Conservation (phyloP, 2,888 invertebrate species). For the Cantharis rufa region DNA sequence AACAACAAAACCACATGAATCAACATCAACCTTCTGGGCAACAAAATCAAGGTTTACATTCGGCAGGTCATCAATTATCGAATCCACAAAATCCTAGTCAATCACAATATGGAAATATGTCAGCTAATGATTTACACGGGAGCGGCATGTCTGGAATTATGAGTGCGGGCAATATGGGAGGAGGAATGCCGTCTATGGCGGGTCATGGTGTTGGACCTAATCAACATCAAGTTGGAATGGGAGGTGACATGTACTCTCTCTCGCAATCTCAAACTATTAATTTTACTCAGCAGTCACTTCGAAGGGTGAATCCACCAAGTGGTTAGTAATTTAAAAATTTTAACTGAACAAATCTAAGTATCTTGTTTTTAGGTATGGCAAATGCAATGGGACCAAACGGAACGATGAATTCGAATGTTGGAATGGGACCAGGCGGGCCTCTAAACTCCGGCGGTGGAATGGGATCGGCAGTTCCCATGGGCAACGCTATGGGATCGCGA, state of each 20-base stretch:
- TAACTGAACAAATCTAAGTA: background rate
- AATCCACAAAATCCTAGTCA: slow-evolving; percentile 28
- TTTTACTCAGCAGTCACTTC: slow-evolving; percentile 74
- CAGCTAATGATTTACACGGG: slow-evolving; percentile 13
- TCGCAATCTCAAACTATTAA: slow-evolving; percentile 86
- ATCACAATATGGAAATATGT: slow-evolving; percentile 23
- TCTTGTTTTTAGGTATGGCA: slow-evolving; percentile 34
- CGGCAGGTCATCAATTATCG: slow-evolving; percentile 15
- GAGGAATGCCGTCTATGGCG: slow-evolving; percentile 20
- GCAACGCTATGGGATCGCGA: slow-evolving; percentile 32
- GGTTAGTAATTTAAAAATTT: slow-evolving; percentile 34
- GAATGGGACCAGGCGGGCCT: slow-evolving; percentile 40
- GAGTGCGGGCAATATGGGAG: slow-evolving; percentile 16
- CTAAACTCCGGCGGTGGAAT: slow-evolving; percentile 33
- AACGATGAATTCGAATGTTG: slow-evolving; percentile 18
- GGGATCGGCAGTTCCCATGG: slow-evolving; percentile 29
- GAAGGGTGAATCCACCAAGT: slow-evolving; percentile 55
- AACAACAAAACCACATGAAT: slow-evolving; percentile 15
- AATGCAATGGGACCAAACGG: slow-evolving; percentile 34
- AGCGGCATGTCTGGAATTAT: slow-evolving; percentile 29
- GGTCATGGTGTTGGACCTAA: slow-evolving; percentile 33
- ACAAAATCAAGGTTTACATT: slow-evolving; percentile 18
- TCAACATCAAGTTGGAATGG: slow-evolving; percentile 50
- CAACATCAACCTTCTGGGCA: slow-evolving; percentile 18
- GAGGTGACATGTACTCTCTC: slow-evolving; percentile 69